These are phyloP conservation scores for Heterodera filipjevi DNA, from an alignment of 2,888 invertebrate genomes.

Conservation along the genomic window DNA sequence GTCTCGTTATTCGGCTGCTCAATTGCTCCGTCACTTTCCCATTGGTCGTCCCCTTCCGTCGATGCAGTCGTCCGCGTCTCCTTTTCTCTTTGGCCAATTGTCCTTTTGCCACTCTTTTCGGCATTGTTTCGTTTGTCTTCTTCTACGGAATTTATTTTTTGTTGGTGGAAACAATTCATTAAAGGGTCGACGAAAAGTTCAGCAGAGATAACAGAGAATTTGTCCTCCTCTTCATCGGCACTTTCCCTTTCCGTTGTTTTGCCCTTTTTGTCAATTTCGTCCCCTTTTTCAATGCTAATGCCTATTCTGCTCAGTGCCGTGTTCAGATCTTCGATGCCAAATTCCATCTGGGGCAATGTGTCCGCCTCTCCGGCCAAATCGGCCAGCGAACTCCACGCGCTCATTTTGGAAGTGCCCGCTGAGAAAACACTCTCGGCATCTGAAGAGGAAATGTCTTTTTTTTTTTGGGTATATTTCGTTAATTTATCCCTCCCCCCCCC, in stretches of 20 bases:
- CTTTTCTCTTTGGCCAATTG: background rate
- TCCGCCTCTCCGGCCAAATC: conserved; percentile 8
- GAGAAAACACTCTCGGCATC: conserved; percentile 29
- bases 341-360: background rate
- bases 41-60: background rate
- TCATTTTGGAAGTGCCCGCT: conserved; percentile 9
- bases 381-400: conserved; percentile 33
- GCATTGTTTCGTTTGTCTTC: background rate
- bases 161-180: conserved; percentile 29
- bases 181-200: conserved; percentile 27
- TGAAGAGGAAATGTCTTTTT: background rate
- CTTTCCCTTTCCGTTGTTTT: background rate
- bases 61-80: background rate
- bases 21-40: background rate
- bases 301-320: background rate
- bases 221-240: conserved; percentile 18
- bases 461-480: too few relatives aligned
- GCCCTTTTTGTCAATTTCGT: background rate
- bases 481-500: too few relatives aligned
- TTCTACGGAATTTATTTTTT: background rate
- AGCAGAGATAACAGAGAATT: conserved; percentile 23
- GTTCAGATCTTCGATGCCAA: conserved; percentile 12
- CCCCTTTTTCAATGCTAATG: background rate
- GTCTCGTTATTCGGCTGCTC: background rate
- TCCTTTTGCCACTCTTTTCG: too few relatives aligned